Conservation (phyloP, 2,888 invertebrate genomes). For the Brassicogethes aeneus region DNA sequence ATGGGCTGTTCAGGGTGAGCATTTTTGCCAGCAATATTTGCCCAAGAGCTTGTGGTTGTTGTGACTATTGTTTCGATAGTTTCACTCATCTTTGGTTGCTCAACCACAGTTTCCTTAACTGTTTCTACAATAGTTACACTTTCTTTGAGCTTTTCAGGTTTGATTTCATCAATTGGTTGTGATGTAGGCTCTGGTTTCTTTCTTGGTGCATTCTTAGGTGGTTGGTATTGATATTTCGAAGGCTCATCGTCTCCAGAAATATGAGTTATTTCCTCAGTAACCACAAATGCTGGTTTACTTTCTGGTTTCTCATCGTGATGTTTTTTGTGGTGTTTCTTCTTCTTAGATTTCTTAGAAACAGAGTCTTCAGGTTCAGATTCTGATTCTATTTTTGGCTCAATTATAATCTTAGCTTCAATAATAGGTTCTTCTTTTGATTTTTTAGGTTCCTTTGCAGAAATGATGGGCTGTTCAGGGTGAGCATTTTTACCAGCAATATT, state of each 20-base stretch:
- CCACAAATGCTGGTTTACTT: conserved; percentile 16
- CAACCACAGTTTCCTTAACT: background rate
- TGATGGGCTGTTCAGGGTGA: background rate
- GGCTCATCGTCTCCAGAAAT: conserved; percentile 12
- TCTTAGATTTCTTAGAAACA: conserved; percentile 17
- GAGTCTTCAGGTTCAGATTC: background rate
- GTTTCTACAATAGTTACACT: background rate
- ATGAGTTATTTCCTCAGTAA: conserved; percentile 17
- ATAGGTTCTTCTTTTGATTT: background rate
- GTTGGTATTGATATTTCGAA: background rate
- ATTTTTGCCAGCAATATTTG: conserved; percentile 1
- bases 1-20: background rate
- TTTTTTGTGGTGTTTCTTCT: conserved; percentile 20
- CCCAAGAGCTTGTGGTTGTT: background rate
- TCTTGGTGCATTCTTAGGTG: background rate
- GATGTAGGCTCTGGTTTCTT: conserved; percentile 3
- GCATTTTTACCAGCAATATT: background rate
- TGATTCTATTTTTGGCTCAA: background rate
- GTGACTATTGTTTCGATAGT: background rate
- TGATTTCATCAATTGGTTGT: conserved; percentile 7
- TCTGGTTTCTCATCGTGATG: conserved; percentile 10
- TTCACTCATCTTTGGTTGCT: background rate
- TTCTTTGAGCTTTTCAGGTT: conserved; percentile 10
- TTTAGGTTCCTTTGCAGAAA: conserved; percentile 3
- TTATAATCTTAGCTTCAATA: background rate